Base-by-base conservation (phyloP, 1,140 invertebrate genomes). In the Zaprionus nigranus region DNA sequence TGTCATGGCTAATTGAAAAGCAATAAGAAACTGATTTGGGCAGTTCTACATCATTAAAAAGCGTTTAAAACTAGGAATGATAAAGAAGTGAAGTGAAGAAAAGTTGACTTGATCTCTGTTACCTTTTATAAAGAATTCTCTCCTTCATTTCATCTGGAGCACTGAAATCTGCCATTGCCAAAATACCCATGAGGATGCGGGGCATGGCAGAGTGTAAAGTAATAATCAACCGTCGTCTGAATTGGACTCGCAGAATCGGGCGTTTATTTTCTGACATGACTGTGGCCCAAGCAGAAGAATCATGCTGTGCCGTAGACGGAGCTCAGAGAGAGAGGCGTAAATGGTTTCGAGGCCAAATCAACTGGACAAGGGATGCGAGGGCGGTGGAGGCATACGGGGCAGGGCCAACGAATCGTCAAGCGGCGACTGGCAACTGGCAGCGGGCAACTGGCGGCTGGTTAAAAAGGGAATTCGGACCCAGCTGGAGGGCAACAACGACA, bases 191-290 rank as follows among this genome's bases (percentile, higher is more conserved):
- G 40, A 17, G 40, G 5, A 17, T 17, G 40, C 40, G n/a, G n/a
- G 2, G n/a, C n/a, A 17, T 2, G 40, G 40, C 40, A 3, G 20
- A 13, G 46, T 51, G 75, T 75, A 79, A 82, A 60, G 62, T 87
- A 83, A 87, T 87, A 87, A 87, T 87, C 75, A 87, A 82, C 51
- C 68, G 70, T 43, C 67, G 79, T 61, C 70, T 66, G 76, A 71
- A 86, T 82, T 82, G 76, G 80, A 75, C 40, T 46, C 65, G 83
- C 80, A 88, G 84, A 88, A 80, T 76, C 80, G 80, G 84, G 84
- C 84, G 84, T 61, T 87, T 88, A 87, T 87, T 83, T 87, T 88
- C 78, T 88, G 80, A 83, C 84, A 68, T 87, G 53, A 61, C 61
- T 58, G 61, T 65, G 72, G 74, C 72, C 71, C 59, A 76, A 86